Conservation (phyloP, 2,113 vertebrate species). For the Podiceps cristatus region DNA sequence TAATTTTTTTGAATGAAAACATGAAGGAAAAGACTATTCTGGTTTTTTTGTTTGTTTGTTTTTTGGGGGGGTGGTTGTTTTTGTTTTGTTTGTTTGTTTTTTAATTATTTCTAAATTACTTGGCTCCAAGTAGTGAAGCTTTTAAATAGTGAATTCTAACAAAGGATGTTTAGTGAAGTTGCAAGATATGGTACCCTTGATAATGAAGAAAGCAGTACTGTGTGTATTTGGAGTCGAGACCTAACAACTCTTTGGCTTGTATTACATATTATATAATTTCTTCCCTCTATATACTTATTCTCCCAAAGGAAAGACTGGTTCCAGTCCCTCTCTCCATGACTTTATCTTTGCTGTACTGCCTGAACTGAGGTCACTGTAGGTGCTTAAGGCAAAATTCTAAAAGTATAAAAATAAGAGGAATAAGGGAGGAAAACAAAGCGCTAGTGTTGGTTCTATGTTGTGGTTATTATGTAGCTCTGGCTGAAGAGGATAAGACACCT, state of each 20-base stretch:
- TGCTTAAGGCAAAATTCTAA: neutral
- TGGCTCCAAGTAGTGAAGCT: neutral
- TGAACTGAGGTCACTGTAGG: neutral
- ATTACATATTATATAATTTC: neutral
- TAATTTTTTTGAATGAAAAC: neutral
- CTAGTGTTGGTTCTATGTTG: neutral
- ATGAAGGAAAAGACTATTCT: neutral
- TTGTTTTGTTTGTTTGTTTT: neutral
- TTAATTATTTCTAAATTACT: neutral
- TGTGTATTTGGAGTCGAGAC: neutral
- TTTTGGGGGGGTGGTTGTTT: too few relatives aligned
- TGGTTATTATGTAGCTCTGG: neutral
- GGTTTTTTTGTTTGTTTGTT: neutral
- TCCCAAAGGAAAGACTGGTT: neutral
- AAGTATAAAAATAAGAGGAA: neutral
- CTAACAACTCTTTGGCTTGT: neutral
- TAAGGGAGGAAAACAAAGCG: neutral
- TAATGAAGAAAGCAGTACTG: neutral
- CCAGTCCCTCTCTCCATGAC: neutral
- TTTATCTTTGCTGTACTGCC: neutral
- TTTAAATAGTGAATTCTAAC: neutral
- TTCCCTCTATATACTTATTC: neutral
- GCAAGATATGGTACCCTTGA: neutral
- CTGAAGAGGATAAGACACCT: neutral
- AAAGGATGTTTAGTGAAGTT: neutral